Conservation (phyloP, 2,797 vertebrate genomes). For the Helarctos malayanus region DNA sequence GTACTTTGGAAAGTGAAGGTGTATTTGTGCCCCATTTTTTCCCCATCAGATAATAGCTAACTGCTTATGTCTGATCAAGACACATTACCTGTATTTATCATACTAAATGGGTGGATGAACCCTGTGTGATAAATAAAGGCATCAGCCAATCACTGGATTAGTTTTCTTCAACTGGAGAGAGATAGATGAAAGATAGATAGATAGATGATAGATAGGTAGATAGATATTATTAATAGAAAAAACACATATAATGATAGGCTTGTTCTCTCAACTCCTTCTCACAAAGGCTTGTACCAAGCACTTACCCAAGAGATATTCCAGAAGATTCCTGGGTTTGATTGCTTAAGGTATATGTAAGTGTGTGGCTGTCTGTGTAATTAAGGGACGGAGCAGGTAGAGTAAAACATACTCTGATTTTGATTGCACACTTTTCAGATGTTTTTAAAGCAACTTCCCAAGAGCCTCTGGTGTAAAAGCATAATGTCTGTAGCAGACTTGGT, state of each 20-base stretch:
- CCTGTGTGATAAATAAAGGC: background rate
- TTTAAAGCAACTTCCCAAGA: background rate
- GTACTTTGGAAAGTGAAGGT: background rate
- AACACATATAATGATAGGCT: background rate
- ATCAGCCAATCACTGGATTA: background rate
- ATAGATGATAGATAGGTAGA: background rate
- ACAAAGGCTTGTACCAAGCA: background rate
- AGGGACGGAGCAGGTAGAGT: background rate
- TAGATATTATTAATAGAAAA: background rate
- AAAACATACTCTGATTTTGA: constrained; percentile 13
- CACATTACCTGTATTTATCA: background rate
- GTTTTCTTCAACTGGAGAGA: background rate
- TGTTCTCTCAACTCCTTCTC: background rate
- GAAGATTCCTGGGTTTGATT: background rate
- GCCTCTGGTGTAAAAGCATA: background rate
- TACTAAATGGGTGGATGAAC: background rate
- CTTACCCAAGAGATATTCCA: background rate
- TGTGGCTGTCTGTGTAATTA: background rate
- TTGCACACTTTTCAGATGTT: background rate
- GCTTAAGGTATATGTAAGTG: background rate
- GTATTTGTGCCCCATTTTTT: background rate
- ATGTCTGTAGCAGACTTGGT: background rate
- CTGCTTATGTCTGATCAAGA: constrained; percentile 5
- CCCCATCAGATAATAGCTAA: background rate
- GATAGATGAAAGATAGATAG: background rate